Base-by-base conservation (phyloP, 1,140 invertebrate species). In the Watersipora subatra region DNA sequence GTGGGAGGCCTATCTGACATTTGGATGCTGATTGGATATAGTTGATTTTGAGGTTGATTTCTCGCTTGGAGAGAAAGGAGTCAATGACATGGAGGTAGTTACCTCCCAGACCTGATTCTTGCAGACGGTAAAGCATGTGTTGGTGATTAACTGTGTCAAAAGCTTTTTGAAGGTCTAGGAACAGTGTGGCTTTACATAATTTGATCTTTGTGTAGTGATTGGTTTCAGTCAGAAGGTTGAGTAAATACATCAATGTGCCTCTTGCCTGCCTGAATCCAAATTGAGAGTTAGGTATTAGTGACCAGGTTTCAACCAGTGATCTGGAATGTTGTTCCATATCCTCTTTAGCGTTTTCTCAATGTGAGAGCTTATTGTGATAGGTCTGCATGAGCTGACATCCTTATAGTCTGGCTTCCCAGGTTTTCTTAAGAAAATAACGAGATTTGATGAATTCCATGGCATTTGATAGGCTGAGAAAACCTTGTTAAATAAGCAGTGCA, bases 251-350 rank as follows among this genome's bases (percentile, higher is more conserved):
- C n/a, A 26, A 22, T 20, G 57, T 59, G 25, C n/a, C 15, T 26
- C 57, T 59, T 59, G 7, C 57, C 57, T 20, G 25, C 20, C 57
- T 59, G 20, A 59, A 59, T 59, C 57, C 57, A 59, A 22, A 26
- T 59, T 59, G 57, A 7, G n/a, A 20, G 20, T 59, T 59, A 7
- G 57, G 25, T 59, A 59, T 22, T 26, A 59, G 25, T 59, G n/a
- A 22, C n/a, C 25, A 22, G 15, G 7, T 26, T 59, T 59, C 57
- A 20, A 59, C n/a, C n/a, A 22, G 57, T 59, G n/a, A 22, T 26
- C n/a, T 59, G n/a, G 22, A 15, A 59, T 15, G n/a, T 20, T 59
- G n/a, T 59, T 26, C 25, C n/a, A 59, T 59, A 59, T 20, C 20
- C n/a, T 59, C 57, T 59, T 22, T 26, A 59, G n/a, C 15, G 25